Base-by-base conservation (phyloP, 2,113 vertebrate species). In the Monopterus albus region DNA sequence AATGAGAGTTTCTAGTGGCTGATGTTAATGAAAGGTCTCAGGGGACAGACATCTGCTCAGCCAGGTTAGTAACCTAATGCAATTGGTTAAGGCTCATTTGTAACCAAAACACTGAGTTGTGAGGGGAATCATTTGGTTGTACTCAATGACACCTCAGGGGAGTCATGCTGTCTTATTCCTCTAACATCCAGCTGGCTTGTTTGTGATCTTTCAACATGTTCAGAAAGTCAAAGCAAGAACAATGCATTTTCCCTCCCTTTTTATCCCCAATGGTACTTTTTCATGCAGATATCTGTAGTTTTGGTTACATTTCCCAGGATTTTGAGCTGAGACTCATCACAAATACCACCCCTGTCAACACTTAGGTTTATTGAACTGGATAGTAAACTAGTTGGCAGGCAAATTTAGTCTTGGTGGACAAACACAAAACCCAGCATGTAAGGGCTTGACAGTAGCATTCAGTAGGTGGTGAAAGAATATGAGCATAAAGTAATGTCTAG, bases 61-160 rank as follows among this genome's bases (percentile, higher is more conserved):
- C 47, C 58, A 26, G 57, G 62, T 52, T 7, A 85, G 69, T 52
- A 77, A 82, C 66, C 52, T 11, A 63, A 82, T 81, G 67, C 2
- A 46, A 85, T 78, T 75, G 58, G 81, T 70, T 78, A 75, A 46
- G 79, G 58, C 56, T 78, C 81, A 75, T 82, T 76, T 77, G 57
- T 23, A 81, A 73, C 43, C 46, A 71, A 62, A 50, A 62, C 70
- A 79, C 55, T 67, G 58, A 78, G 66, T 67, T 28, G 38, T 43
- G 59, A 46, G 63, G n/a, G 49, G 58, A 80, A 71, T 80, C 28
- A 55, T 52, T 72, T 55, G 49, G 39, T 49, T 50, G 71, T 67
- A 68, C 72, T 68, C 64, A 53, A 72, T 42, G 51, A 69, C 66
- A 45, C 55, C 50, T 56, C 57, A n/a, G 43, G 28, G 67, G 83